A percentile compares a stretch with the other conserved stretches of the same genome.
Evolutionary conservation across 1,140 invertebrate genomes (phyloP).

Genomic region (Hypsibius dujardini): DNA sequence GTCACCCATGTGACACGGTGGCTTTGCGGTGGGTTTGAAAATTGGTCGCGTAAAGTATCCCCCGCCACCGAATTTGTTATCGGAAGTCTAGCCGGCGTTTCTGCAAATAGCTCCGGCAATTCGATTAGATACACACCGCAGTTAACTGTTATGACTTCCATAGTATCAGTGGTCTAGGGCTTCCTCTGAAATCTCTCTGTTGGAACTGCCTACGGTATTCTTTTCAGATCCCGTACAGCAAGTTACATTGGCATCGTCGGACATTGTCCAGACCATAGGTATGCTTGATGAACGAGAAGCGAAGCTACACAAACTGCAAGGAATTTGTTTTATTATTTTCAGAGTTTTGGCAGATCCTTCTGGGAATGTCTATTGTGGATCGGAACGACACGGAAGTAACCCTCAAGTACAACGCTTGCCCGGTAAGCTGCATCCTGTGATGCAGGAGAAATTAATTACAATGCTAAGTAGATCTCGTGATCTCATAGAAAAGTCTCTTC

Average conservation of each 20-base stretch:
- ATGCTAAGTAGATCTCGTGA: slow-evolving; percentile 18
- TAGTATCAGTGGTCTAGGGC: too few species aligned
- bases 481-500: too few species aligned
- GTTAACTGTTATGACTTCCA: background rate
- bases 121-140: background rate
- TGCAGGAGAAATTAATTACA: slow-evolving; percentile 25
- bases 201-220: slow-evolving; percentile 18
- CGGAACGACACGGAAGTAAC: too few species aligned
- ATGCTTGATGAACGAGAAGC: slow-evolving; percentile 21
- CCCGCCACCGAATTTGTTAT: background rate
- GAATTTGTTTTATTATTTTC: slow-evolving; percentile 17
- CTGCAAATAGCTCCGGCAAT: background rate
- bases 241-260: slow-evolving; percentile 56
- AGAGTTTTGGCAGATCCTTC: slow-evolving; percentile 61
- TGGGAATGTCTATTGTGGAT: slow-evolving; percentile 52
- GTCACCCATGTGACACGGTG: too few species aligned
- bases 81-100: background rate
- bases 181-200: too few species aligned
- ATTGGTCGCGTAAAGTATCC: background rate
- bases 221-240: slow-evolving; percentile 59
- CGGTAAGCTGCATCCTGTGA: slow-evolving; percentile 25
- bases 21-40: too few species aligned
- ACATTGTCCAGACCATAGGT: slow-evolving; percentile 51
- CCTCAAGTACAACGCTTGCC: too few species aligned
- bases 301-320: background rate